These are phyloP conservation scores for Cryptoblepharus egeriae DNA, from an alignment of 2,797 vertebrate genomes.

Conservation along the genomic window DNA sequence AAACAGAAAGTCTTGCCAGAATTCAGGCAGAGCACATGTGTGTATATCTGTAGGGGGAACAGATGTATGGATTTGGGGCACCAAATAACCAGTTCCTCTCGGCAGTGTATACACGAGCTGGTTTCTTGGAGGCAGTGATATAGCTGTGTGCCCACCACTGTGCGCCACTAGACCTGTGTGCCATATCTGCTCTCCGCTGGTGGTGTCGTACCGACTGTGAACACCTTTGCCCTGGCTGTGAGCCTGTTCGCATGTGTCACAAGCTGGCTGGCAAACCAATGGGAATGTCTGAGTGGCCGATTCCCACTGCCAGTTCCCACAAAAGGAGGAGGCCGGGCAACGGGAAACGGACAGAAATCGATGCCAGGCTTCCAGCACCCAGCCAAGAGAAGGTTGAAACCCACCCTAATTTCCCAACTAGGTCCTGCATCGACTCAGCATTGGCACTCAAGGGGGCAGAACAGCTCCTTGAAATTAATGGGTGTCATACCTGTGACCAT, in stretches of 20 bases:
- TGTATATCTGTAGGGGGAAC: background rate
- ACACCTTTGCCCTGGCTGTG: background rate
- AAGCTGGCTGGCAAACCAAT: background rate
- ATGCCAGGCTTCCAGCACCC: background rate
- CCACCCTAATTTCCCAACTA: no score
- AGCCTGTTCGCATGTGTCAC: background rate
- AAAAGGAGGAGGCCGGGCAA: background rate
- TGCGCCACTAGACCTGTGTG: background rate
- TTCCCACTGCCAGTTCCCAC: background rate
- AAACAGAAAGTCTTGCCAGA: background rate
- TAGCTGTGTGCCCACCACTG: background rate
- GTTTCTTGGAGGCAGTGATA: no score
- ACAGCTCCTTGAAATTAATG: no score
- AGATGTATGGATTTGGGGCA: no score
- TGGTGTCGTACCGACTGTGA: no score
- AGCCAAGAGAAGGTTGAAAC: background rate
- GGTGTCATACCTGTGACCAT: no score
- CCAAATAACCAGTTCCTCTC: no score
- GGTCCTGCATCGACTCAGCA: background rate
- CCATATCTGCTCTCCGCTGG: no score
- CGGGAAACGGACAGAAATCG: background rate
- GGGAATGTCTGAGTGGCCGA: background rate
- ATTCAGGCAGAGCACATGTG: background rate
- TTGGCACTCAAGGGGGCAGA: no score
- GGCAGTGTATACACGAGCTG: background rate